Percentiles rank a stretch among this genome's conserved stretches.
Evolutionary conservation across 2,888 invertebrate species (phyloP).

Genomic region (Heliconius ethilla): DNA sequence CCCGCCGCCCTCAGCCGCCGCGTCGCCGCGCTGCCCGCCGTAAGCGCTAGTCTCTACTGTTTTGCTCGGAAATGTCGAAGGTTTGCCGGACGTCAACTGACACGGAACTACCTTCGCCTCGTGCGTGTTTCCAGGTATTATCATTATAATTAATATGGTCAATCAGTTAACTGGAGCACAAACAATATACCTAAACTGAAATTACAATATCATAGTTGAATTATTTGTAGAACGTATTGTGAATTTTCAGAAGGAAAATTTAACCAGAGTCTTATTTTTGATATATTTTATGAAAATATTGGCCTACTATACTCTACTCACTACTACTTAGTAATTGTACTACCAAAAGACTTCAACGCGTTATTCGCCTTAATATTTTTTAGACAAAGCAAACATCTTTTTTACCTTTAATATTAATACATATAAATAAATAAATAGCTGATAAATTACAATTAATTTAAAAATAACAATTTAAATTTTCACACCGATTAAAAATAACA

Average conservation of each 20-base stretch:
- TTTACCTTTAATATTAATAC: background rate
- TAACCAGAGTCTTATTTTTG: too few relatives aligned
- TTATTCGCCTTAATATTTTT: background rate
- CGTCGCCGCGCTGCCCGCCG: conserved; percentile 51
- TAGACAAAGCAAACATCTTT: background rate
- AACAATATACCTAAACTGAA: conserved; percentile 22
- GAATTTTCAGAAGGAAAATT: background rate
- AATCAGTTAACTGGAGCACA: conserved; percentile 47
- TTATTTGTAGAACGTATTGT: conserved; percentile 14
- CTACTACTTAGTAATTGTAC: background rate
- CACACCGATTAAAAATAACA: background rate
- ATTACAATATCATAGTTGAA: conserved; percentile 5
- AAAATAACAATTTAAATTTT: too few relatives aligned
- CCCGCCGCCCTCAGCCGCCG: conserved; percentile 35
- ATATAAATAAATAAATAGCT: background rate
- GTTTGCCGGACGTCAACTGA: conserved; percentile 79
- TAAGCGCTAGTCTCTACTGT: conserved; percentile 63
- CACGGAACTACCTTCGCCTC: conserved; percentile 77
- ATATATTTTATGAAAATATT: background rate
- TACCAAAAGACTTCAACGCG: conserved; percentile 42
- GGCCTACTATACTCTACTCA: background rate
- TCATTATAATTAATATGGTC: conserved; percentile 45
- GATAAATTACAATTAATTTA: too few relatives aligned
- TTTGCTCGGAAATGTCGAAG: conserved; percentile 77
- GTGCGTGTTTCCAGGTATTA: conserved; percentile 73